phyloP scores from a whole-genome alignment of 1,140 invertebrate species.

The Anoplophora glabripennis region DNA sequence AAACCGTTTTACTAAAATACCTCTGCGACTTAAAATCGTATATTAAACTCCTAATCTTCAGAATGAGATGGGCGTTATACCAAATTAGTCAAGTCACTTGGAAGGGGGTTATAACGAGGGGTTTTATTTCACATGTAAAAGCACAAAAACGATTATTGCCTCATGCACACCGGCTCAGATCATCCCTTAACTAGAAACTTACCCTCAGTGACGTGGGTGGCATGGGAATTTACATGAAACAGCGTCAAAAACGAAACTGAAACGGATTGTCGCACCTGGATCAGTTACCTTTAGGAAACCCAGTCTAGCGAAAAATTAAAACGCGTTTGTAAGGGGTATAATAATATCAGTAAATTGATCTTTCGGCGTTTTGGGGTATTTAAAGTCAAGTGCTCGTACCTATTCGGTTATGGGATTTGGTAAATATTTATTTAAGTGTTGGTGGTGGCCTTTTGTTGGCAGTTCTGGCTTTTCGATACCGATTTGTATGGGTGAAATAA shows the following conservation, averaged over 20 bases:
- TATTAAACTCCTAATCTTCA: too few relatives aligned
- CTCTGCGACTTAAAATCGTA: too few relatives aligned
- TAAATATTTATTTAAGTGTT: constrained; percentile 13
- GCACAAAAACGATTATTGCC: too few relatives aligned
- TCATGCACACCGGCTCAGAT: background rate
- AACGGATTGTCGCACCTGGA: constrained; percentile 11
- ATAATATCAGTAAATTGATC: constrained; percentile 8
- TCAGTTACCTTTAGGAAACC: background rate
- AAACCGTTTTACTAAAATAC: too few relatives aligned
- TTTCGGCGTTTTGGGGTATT: background rate
- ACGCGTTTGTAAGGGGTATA: constrained; percentile 1
- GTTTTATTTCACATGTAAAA: too few relatives aligned
- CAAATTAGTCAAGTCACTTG: too few relatives aligned
- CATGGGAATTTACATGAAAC: background rate
- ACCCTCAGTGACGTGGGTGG: constrained; percentile 2
- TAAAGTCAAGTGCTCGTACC: constrained; percentile 6
- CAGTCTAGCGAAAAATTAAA: constrained; percentile 8
- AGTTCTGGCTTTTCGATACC: background rate
- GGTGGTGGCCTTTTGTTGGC: constrained; percentile 7
- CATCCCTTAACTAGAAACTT: background rate
- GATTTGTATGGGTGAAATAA: constrained; percentile 6
- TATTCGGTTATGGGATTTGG: background rate
- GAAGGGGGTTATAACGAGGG: too few relatives aligned
- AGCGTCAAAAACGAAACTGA: constrained; percentile 7
- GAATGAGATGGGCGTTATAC: too few relatives aligned